phyloP scores from a whole-genome alignment of 2,113 vertebrate genomes.

The Columba janthina region DNA sequence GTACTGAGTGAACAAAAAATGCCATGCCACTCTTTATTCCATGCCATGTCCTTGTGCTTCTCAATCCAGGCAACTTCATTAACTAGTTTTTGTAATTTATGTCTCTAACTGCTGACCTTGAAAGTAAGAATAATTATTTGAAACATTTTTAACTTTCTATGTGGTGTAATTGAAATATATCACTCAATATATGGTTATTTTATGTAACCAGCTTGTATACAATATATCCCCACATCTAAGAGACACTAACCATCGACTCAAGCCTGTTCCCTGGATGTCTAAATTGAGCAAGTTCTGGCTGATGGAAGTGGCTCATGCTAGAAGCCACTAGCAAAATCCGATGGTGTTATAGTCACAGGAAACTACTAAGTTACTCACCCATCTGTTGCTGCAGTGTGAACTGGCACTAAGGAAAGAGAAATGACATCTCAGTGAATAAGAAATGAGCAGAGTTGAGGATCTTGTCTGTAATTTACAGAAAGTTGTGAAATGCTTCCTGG shows the following conservation, averaged over 20 bases:
- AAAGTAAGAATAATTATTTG: background rate
- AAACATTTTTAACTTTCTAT: background rate
- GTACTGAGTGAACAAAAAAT: background rate
- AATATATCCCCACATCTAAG: background rate
- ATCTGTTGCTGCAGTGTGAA: background rate
- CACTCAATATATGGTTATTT: background rate
- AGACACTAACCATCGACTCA: background rate
- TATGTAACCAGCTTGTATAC: background rate
- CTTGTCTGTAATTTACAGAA: constrained; percentile 5
- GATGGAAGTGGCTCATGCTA: background rate
- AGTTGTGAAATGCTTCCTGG: constrained; percentile 46
- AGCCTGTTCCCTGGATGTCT: background rate
- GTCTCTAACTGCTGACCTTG: background rate
- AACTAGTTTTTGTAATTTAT: background rate
- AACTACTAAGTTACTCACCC: background rate
- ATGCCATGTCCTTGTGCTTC: background rate
- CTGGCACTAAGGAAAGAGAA: background rate
- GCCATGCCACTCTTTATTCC: background rate
- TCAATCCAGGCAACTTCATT: background rate
- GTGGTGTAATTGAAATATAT: background rate
- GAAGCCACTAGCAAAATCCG: background rate
- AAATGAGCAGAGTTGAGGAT: background rate
- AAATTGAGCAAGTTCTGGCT: background rate
- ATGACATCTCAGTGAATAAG: background rate
- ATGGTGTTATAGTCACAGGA: background rate